phyloP scores from a whole-genome alignment of 1,140 invertebrate species.

The Penaeus indicus region DNA sequence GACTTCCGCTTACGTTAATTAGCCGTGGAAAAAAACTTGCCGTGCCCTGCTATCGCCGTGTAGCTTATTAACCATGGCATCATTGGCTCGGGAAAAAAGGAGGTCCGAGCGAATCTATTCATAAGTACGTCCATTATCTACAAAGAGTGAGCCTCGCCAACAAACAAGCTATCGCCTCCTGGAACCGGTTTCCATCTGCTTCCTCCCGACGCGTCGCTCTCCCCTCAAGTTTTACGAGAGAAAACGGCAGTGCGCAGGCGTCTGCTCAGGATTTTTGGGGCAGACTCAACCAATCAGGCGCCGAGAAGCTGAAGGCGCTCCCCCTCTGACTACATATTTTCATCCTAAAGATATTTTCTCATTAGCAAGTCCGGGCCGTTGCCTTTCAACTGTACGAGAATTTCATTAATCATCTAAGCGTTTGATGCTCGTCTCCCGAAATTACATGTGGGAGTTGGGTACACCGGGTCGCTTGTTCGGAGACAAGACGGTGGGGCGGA shows the following conservation, averaged over 20 bases:
- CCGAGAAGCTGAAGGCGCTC: slow-evolving; percentile 46
- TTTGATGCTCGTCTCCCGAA: slow-evolving; percentile 60
- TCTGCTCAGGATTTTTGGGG: slow-evolving; percentile 50
- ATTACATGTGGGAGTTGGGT: slow-evolving; percentile 44
- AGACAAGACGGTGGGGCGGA: slow-evolving; percentile 20
- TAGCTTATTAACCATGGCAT: too few relatives aligned
- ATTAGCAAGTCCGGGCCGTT: slow-evolving; percentile 63
- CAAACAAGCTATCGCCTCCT: background rate
- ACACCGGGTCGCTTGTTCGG: slow-evolving; percentile 17
- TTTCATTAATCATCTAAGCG: slow-evolving; percentile 65
- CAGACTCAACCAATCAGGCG: slow-evolving; percentile 48
- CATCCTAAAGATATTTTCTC: slow-evolving; percentile 65
- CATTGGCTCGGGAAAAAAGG: too few relatives aligned
- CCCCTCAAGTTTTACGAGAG: slow-evolving; percentile 62
- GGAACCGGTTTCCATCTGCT: slow-evolving; percentile 39
- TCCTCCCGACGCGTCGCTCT: slow-evolving; percentile 49
- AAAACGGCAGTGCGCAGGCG: slow-evolving; percentile 56
- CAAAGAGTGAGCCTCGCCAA: too few relatives aligned
- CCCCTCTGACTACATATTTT: slow-evolving; percentile 63
- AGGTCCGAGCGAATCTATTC: too few relatives aligned
- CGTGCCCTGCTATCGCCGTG: too few relatives aligned
- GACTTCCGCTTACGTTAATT: too few relatives aligned
- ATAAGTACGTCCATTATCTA: too few relatives aligned
- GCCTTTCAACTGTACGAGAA: slow-evolving; percentile 64
- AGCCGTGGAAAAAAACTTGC: too few relatives aligned